phyloP scores from a whole-genome alignment of 2,888 invertebrate genomes.

The Eupithecia insigniata region DNA sequence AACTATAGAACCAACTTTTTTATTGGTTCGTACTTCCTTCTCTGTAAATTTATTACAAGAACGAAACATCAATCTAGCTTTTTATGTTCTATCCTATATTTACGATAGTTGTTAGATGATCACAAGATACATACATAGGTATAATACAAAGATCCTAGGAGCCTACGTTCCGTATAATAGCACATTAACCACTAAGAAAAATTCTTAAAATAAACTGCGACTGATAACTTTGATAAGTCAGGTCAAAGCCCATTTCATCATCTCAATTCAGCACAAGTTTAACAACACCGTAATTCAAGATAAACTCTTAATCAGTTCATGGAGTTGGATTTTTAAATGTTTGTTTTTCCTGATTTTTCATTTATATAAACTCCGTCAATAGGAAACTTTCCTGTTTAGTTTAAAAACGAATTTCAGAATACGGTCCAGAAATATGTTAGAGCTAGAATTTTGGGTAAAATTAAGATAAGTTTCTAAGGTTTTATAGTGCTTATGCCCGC shows the following conservation, averaged over 20 bases:
- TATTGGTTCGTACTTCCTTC: not conserved
- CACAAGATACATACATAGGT: not conserved
- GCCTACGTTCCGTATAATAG: too few species aligned
- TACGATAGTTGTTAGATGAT: not conserved
- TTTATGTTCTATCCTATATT: not conserved
- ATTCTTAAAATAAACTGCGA: not conserved
- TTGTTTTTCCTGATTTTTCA: too few species aligned
- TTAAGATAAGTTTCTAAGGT: too few species aligned
- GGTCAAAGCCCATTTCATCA: conserved; percentile 7
- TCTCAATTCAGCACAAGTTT: not conserved
- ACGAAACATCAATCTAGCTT: not conserved
- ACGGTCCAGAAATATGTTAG: not conserved
- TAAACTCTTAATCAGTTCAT: not conserved
- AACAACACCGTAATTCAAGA: not conserved
- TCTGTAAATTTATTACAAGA: not conserved
- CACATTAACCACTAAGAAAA: not conserved
- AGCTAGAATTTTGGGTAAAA: too few species aligned
- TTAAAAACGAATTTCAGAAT: not conserved
- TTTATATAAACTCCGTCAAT: not conserved
- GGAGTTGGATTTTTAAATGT: not conserved
- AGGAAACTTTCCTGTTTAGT: not conserved
- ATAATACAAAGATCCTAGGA: too few species aligned
- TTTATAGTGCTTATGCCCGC: too few species aligned
- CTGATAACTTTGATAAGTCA: conserved; percentile 9
- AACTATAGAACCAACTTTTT: not conserved